phyloP scores from a whole-genome alignment of 2,797 vertebrate species.

The Mus caroli region DNA sequence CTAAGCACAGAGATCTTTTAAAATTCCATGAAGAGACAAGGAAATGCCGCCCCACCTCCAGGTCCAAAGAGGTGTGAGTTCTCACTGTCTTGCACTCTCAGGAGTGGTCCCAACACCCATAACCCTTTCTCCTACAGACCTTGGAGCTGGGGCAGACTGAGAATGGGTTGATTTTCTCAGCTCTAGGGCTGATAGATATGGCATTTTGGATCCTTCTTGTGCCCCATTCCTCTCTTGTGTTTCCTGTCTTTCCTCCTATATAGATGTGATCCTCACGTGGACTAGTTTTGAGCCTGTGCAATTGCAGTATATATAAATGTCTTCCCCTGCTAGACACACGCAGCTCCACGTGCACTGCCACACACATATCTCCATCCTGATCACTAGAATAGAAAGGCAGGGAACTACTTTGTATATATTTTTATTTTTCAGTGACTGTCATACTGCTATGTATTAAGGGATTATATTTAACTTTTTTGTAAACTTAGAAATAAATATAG shows the following conservation, averaged over 20 bases:
- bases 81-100: neutral
- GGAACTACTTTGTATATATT: neutral
- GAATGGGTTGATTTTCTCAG: neutral
- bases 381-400: neutral
- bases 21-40: neutral
- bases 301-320: fast-evolving
- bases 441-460: neutral
- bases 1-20: neutral
- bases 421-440: neutral
- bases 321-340: neutral
- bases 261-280: neutral
- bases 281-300: neutral
- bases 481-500: neutral
- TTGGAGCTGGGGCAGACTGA: neutral
- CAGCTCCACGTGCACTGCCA: neutral
- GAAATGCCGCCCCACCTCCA: neutral
- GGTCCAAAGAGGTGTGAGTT: too few relatives aligned
- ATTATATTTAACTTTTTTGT: constrained; percentile 8
- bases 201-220: fast-evolving
- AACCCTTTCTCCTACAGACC: neutral
- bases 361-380: neutral
- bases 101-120: neutral
- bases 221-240: fast-evolving
- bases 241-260: neutral
- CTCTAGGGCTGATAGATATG: too few relatives aligned